Base-by-base conservation (phyloP, 2,113 vertebrate species). In the Bombycilla garrulus region DNA sequence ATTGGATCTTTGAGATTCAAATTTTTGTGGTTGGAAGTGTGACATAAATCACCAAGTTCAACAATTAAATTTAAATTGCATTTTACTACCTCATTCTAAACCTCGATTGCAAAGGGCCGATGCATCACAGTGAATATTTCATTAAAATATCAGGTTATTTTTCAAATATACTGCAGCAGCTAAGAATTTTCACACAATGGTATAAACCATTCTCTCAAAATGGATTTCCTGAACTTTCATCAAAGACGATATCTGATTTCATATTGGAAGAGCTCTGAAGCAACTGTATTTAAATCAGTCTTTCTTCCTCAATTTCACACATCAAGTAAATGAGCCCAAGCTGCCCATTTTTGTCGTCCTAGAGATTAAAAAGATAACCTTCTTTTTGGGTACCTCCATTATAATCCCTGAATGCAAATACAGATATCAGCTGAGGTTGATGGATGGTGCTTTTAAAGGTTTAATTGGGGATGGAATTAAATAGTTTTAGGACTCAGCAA, bases 51-150 rank as follows among this genome's bases (percentile, higher is more conserved):
- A 90, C 40, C 45, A 58, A 90, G 69, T n/a, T 45, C 36, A 94
- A 95, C 90, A 97, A 96, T 97, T 96, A 96, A 88, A 97, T 92
- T 94, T 93, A 93, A 95, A 92, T 90, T 96, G 85, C 40, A 40
- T 88, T 93, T 92, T 92, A 90, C 85, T 69, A 65, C 90, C 51
- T 92, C 72, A 48, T 82, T 82, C 92, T 83, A 90, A 92, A 64
- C 36, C 90, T 67, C 25, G 5, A 74, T 40, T 86, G 88, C 57
- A 95, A 96, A 92, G 80, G 86, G 81, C 73, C 88, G 86, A 92
- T 76, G 90, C 61, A 92, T 70, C 90, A 74, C 2, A 77, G 90
- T 73, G 90, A 85, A 77, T 81, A 94, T 94, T 97, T 90, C 91
- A 95, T 95, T 95, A 96, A 95, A 93, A 92, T 82, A 93, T 24